Evolutionary conservation across 2,888 invertebrate species (phyloP).

Genomic region (Phaedon cochleariae): DNA sequence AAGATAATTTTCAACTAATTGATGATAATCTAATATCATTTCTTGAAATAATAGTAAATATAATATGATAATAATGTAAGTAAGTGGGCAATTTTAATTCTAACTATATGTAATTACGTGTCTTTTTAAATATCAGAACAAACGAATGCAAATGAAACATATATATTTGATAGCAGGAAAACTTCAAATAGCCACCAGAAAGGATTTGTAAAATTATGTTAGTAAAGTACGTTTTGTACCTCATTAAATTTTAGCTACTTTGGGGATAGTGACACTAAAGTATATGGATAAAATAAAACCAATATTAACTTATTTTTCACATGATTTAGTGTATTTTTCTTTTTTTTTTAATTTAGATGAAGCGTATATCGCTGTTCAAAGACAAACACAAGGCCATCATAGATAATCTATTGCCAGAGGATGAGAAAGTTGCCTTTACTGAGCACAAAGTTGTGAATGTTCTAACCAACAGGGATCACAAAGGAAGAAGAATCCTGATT

Average conservation of each 20-base stretch:
- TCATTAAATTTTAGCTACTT: too few species aligned
- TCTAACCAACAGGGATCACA: slow-evolving; percentile 76
- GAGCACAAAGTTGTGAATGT: slow-evolving; percentile 81
- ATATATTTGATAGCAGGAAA: too few species aligned
- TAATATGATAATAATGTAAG: background rate
- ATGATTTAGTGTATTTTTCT: too few species aligned
- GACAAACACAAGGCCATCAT: slow-evolving; percentile 73
- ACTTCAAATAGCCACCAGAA: too few species aligned
- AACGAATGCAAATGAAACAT: too few species aligned
- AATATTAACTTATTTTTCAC: too few species aligned
- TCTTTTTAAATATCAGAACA: background rate
- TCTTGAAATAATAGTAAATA: background rate
- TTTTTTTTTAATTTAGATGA: slow-evolving; percentile 68
- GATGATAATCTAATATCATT: background rate
- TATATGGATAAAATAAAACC: too few species aligned
- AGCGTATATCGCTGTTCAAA: slow-evolving; percentile 78
- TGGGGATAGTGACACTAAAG: too few species aligned
- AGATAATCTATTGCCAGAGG: slow-evolving; percentile 71
- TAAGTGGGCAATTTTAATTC: background rate
- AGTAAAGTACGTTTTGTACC: too few species aligned
- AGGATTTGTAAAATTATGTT: too few species aligned
- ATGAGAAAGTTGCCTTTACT: slow-evolving; percentile 74
- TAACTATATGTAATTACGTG: background rate
- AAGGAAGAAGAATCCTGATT: slow-evolving; percentile 77
- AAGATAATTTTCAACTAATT: background rate